A percentile compares a stretch with the other conserved stretches of the same genome.
These are phyloP conservation scores for Podarcis cretensis DNA, from an alignment of 2,113 vertebrate species.

Conservation along the genomic window DNA sequence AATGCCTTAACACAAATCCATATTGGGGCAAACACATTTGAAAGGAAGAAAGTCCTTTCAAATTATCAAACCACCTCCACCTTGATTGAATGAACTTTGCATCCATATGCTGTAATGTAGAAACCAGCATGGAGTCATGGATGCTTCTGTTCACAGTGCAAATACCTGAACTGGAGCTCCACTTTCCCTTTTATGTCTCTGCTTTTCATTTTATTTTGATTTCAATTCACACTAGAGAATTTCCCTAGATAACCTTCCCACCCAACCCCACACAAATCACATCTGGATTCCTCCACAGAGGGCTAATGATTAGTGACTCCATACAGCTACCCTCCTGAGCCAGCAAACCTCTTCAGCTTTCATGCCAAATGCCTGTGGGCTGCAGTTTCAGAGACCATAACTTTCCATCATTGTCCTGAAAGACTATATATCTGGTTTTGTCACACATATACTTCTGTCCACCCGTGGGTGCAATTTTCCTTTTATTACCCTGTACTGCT, in stretches of 20 bases:
- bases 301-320: neutral
- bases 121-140: neutral
- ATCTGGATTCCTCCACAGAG: neutral
- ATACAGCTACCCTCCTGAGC: neutral
- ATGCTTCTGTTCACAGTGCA: neutral
- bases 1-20: too few species aligned
- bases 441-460: too few species aligned
- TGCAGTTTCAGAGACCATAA: too few species aligned
- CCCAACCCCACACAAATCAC: neutral
- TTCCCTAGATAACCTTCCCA: neutral
- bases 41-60: too few species aligned
- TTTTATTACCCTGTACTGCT: too few species aligned
- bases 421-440: too few species aligned
- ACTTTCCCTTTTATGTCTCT: neutral
- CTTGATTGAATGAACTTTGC: neutral
- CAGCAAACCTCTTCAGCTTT: too few species aligned
- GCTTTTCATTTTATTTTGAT: neutral
- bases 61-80: neutral
- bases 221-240: neutral
- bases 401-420: too few species aligned
- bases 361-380: too few species aligned
- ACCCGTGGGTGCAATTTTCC: too few species aligned
- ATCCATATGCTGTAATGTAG: neutral
- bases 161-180: neutral
- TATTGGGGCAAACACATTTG: neutral